Evolutionary conservation across 1,140 invertebrate species (phyloP).

Genomic region (Tigriopus japonicus): DNA sequence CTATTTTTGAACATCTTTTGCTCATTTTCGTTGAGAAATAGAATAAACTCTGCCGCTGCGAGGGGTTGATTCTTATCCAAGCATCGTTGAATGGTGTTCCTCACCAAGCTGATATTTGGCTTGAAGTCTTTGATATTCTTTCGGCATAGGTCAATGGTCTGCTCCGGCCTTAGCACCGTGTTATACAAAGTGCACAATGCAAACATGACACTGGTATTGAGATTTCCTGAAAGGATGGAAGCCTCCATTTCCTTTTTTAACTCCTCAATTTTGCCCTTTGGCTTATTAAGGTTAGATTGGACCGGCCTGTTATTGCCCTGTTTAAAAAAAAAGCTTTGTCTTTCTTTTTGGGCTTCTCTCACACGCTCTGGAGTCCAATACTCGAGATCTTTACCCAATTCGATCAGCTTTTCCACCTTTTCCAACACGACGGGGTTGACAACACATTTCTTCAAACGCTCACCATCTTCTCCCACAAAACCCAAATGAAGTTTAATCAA

Average conservation of each 20-base stretch:
- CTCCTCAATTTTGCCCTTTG: background rate
- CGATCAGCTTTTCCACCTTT: background rate
- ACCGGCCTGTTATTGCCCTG: background rate
- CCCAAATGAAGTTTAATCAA: constrained; percentile 27
- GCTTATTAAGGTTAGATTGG: background rate
- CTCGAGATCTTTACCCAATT: background rate
- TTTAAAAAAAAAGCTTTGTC: background rate
- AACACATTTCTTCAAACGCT: background rate
- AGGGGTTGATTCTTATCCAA: background rate
- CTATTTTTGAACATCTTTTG: constrained; percentile 33
- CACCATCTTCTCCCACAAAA: background rate
- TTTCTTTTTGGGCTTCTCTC: background rate
- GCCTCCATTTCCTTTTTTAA: background rate
- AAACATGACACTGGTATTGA: background rate
- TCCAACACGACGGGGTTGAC: background rate
- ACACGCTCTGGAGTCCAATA: background rate
- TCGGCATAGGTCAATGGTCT: background rate
- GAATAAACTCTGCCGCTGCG: background rate
- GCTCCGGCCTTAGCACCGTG: background rate
- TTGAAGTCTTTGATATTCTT: background rate
- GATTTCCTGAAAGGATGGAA: background rate
- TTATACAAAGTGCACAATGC: background rate
- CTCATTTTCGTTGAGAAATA: background rate
- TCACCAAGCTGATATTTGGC: background rate
- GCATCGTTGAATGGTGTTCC: background rate